phyloP scores from a whole-genome alignment of 2,888 invertebrate genomes.

The Philaethria dido region DNA sequence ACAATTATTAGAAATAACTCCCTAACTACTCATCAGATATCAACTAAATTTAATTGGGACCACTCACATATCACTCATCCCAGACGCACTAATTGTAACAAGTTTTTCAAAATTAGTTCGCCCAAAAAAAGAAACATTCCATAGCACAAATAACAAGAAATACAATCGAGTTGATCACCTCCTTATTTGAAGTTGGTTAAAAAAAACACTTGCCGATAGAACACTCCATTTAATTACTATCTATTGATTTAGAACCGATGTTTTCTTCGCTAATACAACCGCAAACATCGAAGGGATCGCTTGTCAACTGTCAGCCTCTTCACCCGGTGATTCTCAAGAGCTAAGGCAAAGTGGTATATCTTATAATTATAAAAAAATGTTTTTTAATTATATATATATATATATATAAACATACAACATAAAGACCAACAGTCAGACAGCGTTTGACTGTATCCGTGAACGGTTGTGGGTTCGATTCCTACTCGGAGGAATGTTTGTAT shows the following conservation, averaged over 20 bases:
- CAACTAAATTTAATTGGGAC: no score
- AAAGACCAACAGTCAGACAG: neutral
- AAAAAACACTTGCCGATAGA: neutral
- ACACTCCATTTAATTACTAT: conserved; percentile 43
- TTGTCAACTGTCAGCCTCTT: conserved; percentile 66
- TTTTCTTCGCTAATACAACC: conserved; percentile 75
- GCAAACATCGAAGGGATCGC: conserved; percentile 70
- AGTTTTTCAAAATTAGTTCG: no score
- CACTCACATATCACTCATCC: no score
- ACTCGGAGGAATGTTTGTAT: no score
- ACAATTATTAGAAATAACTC: no score
- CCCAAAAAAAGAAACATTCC: no score
- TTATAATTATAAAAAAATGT: neutral
- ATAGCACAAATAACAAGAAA: no score
- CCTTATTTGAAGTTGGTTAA: no score
- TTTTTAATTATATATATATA: neutral
- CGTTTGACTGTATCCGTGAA: no score
- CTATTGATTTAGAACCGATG: conserved; percentile 48
- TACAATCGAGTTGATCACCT: neutral
- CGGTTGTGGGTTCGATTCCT: no score
- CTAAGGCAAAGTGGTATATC: conserved; percentile 18
- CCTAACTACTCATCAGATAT: no score
- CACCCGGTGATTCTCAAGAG: conserved; percentile 47
- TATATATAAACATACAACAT: neutral
- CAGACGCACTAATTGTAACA: no score